These are phyloP conservation scores for Clanis bilineata DNA, from an alignment of 2,888 invertebrate species.

Conservation along the genomic window DNA sequence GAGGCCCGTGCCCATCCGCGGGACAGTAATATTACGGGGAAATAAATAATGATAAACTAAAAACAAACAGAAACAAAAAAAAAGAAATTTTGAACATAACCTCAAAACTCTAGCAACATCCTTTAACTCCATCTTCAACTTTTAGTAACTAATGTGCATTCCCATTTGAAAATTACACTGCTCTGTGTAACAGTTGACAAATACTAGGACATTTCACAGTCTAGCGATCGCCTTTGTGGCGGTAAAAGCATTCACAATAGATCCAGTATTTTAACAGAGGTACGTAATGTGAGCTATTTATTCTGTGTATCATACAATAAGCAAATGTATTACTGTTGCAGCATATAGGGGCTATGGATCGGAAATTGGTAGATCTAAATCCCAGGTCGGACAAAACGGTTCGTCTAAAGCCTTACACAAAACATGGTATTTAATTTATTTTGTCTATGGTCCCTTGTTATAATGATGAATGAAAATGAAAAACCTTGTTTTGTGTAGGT, in stretches of 20 bases:
- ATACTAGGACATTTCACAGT: constrained; percentile 74
- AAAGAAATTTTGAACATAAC: background rate
- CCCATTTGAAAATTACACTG: constrained; percentile 36
- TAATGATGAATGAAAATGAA: too few relatives aligned
- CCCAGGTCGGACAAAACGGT: too few relatives aligned
- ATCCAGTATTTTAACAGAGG: constrained; percentile 38
- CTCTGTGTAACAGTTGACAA: constrained; percentile 53
- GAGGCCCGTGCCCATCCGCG: background rate
- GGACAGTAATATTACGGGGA: background rate
- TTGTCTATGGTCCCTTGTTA: too few relatives aligned
- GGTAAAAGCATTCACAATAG: constrained; percentile 55
- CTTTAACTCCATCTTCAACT: background rate
- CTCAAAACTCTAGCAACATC: background rate
- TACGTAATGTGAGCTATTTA: constrained; percentile 46
- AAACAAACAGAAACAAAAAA: too few relatives aligned
- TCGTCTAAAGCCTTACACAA: too few relatives aligned
- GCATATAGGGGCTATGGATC: too few relatives aligned
- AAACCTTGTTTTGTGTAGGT: too few relatives aligned
- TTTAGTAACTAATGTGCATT: constrained; percentile 37
- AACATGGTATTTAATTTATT: too few relatives aligned
- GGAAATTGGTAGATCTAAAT: too few relatives aligned
- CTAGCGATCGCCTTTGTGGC: constrained; percentile 59
- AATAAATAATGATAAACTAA: too few relatives aligned
- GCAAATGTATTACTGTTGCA: background rate
- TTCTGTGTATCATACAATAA: constrained; percentile 22